Evolutionary conservation across 2,113 vertebrate genomes (phyloP), one percentile per base, ranked within the genome.

Genomic region (Pristiophorus japonicus): DNA sequence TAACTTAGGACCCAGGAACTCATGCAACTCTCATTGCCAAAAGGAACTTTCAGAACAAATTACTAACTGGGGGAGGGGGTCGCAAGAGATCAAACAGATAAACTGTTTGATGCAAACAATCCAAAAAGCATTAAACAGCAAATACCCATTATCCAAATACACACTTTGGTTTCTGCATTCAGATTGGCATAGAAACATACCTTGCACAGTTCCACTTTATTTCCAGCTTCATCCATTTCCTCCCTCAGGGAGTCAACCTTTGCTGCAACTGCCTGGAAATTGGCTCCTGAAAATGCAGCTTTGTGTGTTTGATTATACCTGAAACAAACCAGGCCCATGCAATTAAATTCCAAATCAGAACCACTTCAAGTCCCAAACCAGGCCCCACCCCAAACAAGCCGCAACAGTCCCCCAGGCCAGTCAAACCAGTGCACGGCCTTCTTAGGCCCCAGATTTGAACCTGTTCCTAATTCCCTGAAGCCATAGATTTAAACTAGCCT

Each of bases 121-220:
- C 81, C 66, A 24, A 47, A 38, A 45, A 22, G 11, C 42, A 30
- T 63, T 42, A 81, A 30, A 85, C 38, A 85, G 3, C 75, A 34
- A 27, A 24, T 75, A 38, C 0, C 47, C 45, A 95, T 65, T 20
- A 27, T 34, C 20, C 20, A 78, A 67, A 85, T 14, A 27, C 55
- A 34, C 22, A n/a, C 0, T 47, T 3, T 81, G 73, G 51, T 27
- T 27, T 81, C 55, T 45, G 51, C 27, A 84, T 70, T 94, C 22
- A 47, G 42, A 70, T 59, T 30, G n/a, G 59, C 59, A 65, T 3
- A 30, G 8, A 94, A 67, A 30, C 95, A 66, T 97, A 99, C 99
- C 98, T 99, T 99, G 98, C 99, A 99, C 85, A 99, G 98, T 95
- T 99, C 99, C 92, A 99, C 98, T 98, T 99, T 99, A 96, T 99